These are phyloP conservation scores for Aulostomus chinensis DNA, from an alignment of 2,797 vertebrate genomes.

Conservation along the genomic window DNA sequence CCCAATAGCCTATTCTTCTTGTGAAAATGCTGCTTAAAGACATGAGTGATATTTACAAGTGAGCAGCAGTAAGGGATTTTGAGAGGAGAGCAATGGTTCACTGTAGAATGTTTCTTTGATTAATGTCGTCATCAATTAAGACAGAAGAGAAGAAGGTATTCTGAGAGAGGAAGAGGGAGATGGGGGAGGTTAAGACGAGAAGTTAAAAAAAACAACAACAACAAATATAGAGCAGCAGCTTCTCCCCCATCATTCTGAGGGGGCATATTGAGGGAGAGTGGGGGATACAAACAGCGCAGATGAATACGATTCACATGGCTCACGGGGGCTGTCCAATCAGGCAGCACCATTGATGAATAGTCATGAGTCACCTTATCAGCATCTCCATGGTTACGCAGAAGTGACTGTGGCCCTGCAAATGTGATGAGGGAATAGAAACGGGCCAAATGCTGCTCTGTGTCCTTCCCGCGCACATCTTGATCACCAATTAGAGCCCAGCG, in stretches of 20 bases:
- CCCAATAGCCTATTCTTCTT: too few species aligned
- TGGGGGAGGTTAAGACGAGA: constrained; percentile 22
- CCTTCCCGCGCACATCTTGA: constrained; percentile 68
- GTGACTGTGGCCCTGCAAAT: constrained; percentile 68
- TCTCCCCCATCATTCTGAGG: constrained; percentile 37
- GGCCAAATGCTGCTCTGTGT: constrained; percentile 54
- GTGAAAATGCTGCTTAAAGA: too few species aligned
- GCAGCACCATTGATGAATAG: constrained; percentile 73
- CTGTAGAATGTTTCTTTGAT: too few species aligned
- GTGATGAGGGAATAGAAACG: constrained; percentile 70
- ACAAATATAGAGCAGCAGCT: constrained; percentile 45
- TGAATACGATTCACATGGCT: constrained; percentile 64
- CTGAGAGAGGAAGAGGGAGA: constrained; percentile 4
- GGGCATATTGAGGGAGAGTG: constrained; percentile 49
- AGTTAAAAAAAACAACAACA: constrained; percentile 23
- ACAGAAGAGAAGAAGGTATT: too few species aligned
- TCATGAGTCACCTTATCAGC: constrained; percentile 78
- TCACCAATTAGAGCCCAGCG: constrained; percentile 65
- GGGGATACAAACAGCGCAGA: constrained; percentile 55
- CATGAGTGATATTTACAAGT: too few species aligned
- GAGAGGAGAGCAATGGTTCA: too few species aligned
- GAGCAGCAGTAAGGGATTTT: too few species aligned
- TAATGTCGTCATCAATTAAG: too few species aligned
- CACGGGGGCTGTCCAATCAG: constrained; percentile 71
- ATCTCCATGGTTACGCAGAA: constrained; percentile 75